Evolutionary conservation across 2,113 vertebrate species (phyloP).

Genomic region (Thryonomys swinderianus): DNA sequence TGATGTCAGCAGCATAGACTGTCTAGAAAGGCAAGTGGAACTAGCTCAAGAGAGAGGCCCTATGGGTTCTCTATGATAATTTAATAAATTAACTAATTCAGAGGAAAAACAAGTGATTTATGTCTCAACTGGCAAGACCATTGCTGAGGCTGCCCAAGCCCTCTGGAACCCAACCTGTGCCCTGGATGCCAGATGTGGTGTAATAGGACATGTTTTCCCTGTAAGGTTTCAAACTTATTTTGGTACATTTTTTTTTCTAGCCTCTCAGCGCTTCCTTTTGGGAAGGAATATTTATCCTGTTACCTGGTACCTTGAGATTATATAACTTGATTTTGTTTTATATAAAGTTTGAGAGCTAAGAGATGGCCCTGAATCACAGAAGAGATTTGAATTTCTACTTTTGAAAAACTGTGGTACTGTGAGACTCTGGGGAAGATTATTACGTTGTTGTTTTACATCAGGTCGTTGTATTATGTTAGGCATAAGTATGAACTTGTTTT

Average conservation of each 20-base stretch:
- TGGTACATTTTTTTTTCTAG: background rate
- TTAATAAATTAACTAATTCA: conserved; percentile 33
- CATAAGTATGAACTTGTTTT: background rate
- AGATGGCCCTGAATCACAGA: background rate
- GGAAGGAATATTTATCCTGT: background rate
- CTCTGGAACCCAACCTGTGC: background rate
- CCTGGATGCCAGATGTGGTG: background rate
- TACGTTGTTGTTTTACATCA: background rate
- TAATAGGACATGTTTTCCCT: background rate
- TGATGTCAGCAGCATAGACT: background rate
- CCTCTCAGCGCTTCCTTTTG: background rate
- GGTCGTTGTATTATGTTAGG: background rate
- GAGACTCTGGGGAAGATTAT: background rate
- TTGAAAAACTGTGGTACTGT: background rate
- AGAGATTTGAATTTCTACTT: background rate
- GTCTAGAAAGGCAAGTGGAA: background rate
- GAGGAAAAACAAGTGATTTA: background rate
- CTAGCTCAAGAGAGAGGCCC: background rate
- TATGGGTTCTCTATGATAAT: background rate
- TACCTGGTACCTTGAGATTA: background rate
- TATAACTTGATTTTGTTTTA: background rate
- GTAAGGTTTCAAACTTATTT: background rate
- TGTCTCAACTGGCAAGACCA: background rate
- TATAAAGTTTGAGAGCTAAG: background rate
- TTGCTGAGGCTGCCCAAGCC: background rate